Percentiles rank a stretch among this genome's conserved stretches.
Evolutionary conservation across 2,113 vertebrate species (phyloP).

Genomic region (Chionis minor): DNA sequence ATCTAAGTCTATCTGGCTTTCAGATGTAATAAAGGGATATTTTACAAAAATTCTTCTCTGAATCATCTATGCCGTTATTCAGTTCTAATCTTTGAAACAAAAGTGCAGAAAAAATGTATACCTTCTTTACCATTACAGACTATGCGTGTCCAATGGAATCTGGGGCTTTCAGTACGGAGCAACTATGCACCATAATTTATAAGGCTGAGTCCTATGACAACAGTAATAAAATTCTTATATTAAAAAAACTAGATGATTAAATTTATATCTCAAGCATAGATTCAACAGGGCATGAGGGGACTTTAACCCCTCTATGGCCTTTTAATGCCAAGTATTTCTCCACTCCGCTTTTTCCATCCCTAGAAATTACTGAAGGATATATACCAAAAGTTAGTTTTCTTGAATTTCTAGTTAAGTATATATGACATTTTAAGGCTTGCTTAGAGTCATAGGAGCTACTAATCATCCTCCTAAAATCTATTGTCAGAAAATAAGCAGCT

Average conservation of each 20-base stretch:
- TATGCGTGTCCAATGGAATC: background rate
- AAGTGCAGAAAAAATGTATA: fast-evolving
- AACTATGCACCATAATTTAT: background rate
- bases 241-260: background rate
- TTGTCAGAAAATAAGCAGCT: background rate
- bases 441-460: background rate
- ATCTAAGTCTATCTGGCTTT: background rate
- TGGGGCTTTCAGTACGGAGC: background rate
- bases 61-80: background rate
- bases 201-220: background rate
- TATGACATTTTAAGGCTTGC: background rate
- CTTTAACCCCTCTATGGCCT: fast-evolving
- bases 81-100: background rate
- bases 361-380: background rate
- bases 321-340: background rate
- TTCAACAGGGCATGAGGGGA: background rate
- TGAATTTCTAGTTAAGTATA: background rate
- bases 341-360: background rate
- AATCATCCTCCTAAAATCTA: background rate
- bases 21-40: background rate
- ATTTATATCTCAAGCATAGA: background rate
- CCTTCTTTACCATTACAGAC: background rate
- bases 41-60: background rate
- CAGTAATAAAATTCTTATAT: background rate
- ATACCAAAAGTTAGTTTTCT: background rate